These are phyloP conservation scores for Rhabdophis nuchalis DNA, from an alignment of 2,797 vertebrate species.

Conservation along the genomic window DNA sequence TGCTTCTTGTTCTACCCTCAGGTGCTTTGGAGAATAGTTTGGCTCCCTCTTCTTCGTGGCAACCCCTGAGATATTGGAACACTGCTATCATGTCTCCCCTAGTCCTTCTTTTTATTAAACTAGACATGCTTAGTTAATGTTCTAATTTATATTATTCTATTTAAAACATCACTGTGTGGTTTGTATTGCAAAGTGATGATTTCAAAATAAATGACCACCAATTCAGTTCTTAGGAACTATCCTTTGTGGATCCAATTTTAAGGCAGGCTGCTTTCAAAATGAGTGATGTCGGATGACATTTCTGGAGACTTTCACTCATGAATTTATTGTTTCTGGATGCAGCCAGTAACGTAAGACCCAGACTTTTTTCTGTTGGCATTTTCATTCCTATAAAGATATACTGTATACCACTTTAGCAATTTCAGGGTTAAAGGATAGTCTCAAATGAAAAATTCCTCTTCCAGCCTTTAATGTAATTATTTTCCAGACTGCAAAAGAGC, in stretches of 20 bases:
- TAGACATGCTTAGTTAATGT: too few relatives aligned
- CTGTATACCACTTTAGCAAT: not conserved
- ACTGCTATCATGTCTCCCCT: too few relatives aligned
- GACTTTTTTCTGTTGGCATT: not conserved
- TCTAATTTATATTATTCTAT: slow-evolving; percentile 12
- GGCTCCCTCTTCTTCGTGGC: too few relatives aligned
- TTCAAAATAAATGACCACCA: slow-evolving; percentile 26
- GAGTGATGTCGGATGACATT: slow-evolving; percentile 29
- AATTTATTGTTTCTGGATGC: not conserved
- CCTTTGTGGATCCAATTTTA: slow-evolving; percentile 20
- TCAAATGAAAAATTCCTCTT: not conserved
- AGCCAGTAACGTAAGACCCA: slow-evolving; percentile 8
- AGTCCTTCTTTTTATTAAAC: too few relatives aligned
- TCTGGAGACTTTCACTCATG: slow-evolving; percentile 32
- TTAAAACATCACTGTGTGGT: not conserved
- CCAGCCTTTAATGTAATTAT: not conserved
- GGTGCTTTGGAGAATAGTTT: too few relatives aligned
- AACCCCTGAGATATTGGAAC: too few relatives aligned
- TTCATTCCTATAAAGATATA: not conserved
- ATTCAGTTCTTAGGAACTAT: slow-evolving; percentile 4
- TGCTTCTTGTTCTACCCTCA: too few relatives aligned
- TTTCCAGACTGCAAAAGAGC: not conserved
- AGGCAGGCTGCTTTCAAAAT: slow-evolving; percentile 2
- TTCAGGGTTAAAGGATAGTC: slow-evolving; percentile 2
- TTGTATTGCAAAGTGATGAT: slow-evolving; percentile 6